Evolutionary conservation across 2,888 invertebrate genomes (phyloP), one percentile per base, ranked within the genome.

Genomic region (Eupelmus urozonus): DNA sequence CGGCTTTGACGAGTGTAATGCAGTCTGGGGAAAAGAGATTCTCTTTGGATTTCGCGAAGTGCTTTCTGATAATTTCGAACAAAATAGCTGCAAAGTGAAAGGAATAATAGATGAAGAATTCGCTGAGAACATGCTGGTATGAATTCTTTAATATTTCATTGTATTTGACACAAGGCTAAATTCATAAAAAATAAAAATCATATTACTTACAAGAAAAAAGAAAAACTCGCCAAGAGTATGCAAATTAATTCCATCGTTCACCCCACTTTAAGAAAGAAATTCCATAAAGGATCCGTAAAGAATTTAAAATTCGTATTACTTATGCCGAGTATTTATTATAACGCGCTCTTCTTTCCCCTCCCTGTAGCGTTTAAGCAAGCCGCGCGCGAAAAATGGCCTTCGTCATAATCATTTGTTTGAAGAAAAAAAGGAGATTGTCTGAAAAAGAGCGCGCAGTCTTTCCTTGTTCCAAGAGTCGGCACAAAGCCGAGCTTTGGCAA

Each of bases 321-420:
- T 66, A 75, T 20, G 45, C 59, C 57, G 5, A 60, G 70, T 71
- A 66, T 78, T 78, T 75, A 74, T 65, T 74, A 78, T 57, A 73
- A 55, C 57, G 25, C 59, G 25, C 27, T 20, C 34, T n/a, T n/a
- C n/a, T n/a, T n/a, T 2, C n/a, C 65, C n/a, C 18, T 23, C 62
- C 66, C 13, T 25, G 3, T 42, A 57, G 20, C 23, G 11, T 42
- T 62, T 29, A 67, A 65, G 34, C 25, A 63, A 18, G 11, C n/a
- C n/a, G n/a, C 4, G 5, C 18, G 27, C 16, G 40, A 79, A 59
- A 76, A 76, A 79, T 76, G 0, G 71, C 67, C 16, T 7, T 9
- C 0, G 40, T 79, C 66, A 62, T 79, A 72, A 79, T 76, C 75
- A 72, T 76, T 76, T 62, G 67, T 67, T 67, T 67, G 75, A 49